Conservation (phyloP, 2,113 vertebrate genomes). For the Microtus richardsoni region DNA sequence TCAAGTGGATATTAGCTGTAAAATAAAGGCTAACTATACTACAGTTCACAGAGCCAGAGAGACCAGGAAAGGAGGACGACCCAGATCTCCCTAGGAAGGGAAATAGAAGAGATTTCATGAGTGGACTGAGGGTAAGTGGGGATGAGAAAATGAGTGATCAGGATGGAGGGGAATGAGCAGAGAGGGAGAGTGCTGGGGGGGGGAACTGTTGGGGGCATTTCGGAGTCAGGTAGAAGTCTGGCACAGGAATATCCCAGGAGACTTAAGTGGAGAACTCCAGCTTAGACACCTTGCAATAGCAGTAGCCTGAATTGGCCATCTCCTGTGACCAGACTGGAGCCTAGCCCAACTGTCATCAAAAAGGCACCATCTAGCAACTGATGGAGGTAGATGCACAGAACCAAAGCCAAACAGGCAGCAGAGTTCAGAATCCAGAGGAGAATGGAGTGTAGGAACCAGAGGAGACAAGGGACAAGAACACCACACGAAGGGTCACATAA, state of each 20-base stretch:
- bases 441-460: background rate
- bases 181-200: background rate
- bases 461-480: background rate
- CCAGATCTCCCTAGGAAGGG: background rate
- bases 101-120: background rate
- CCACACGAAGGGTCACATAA: background rate
- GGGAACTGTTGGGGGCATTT: background rate
- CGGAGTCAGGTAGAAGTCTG: background rate
- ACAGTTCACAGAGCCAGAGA: background rate
- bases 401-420: background rate
- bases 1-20: background rate
- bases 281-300: background rate
- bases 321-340: background rate
- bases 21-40: background rate
- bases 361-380: background rate
- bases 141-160: background rate
- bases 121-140: background rate
- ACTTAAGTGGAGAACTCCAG: background rate
- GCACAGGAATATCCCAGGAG: background rate
- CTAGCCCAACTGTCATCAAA: background rate
- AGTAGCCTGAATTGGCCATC: background rate
- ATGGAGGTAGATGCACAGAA: background rate
- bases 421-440: background rate
- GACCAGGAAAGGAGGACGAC: background rate
- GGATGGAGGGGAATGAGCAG: background rate